Base-by-base conservation (phyloP, 2,888 invertebrate genomes). In the Tholera decimalis region DNA sequence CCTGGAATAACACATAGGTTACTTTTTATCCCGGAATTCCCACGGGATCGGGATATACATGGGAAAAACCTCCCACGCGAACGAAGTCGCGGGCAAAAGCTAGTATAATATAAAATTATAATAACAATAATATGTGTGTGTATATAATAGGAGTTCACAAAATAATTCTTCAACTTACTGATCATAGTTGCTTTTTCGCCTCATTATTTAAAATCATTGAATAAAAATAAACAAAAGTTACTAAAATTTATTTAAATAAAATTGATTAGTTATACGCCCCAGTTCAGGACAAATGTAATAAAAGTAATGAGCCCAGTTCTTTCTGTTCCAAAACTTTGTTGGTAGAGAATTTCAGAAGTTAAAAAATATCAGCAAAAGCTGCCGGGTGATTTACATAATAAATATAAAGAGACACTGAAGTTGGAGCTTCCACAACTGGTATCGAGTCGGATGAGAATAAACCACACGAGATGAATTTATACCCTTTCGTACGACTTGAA, bases 371-470 rank as follows among this genome's bases (percentile, higher is more conserved):
- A 82, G 80, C 51, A 55, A 70, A 85, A 88, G 85, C 89, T 87
- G 72, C 73, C 68, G 62, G 88, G 82, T 83, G 78, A 88, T 88
- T 88, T 88, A 85, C 87, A 89, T 90, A 83, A 76, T 83, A 85
- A 88, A 82, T 81, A 84, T 82, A 77, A 74, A 71, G 69, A 81
- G 80, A 77, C 72, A 76, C 67, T 71, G 57, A 73, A 73, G 63
- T 77, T 62, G 50, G 50, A 67, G 58, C 47, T 46, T 37, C 49
- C 53, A 22, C 18, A 18, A 39, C 26, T 35, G 11, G n/a, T 15
- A 47, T 69, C 33, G 22, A 60, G 59, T 58, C 35, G 41, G 35
- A 56, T 26, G 47, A 57, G 37, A 39, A 56, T 58, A 66, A 61
- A 64, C 43, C 49, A 54, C 35, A 33, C 28, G 15, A 58, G 22